A percentile compares a stretch with the other conserved stretches of the same genome.
Conservation (phyloP, 2,113 vertebrate species). For the Callipepla californica region DNA sequence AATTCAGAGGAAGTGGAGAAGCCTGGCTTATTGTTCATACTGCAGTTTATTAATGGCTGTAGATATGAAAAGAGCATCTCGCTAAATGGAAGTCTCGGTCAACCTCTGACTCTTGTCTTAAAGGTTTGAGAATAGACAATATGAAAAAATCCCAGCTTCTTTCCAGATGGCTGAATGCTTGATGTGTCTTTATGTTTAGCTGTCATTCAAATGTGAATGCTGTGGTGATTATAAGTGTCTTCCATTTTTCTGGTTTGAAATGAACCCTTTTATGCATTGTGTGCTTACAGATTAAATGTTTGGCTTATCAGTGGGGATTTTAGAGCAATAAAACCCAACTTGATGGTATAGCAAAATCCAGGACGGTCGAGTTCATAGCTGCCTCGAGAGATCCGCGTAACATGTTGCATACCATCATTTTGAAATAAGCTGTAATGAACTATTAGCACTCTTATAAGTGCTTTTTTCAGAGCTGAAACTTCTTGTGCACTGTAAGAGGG, state of each 20-base stretch:
- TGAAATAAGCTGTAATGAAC: not conserved
- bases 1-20: conserved; percentile 42
- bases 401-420: not conserved
- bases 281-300: conserved; percentile 78
- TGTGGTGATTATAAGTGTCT: conserved; percentile 79
- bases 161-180: conserved; percentile 82
- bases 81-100: conserved; percentile 77
- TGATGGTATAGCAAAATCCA: conserved; percentile 35
- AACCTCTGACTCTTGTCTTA: conserved; percentile 81
- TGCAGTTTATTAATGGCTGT: conserved; percentile 67
- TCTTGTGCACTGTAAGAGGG: not conserved
- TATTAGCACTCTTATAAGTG: not conserved
- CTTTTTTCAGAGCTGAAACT: not conserved
- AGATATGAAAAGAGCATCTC: conserved; percentile 78
- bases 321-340: conserved; percentile 48
- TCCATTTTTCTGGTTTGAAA: conserved; percentile 78
- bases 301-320: conserved; percentile 71
- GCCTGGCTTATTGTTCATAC: conserved; percentile 57
- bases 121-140: conserved; percentile 80
- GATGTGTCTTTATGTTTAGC: conserved; percentile 81
- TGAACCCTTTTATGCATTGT: conserved; percentile 78
- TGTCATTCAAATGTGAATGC: conserved; percentile 80
- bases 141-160: conserved; percentile 71
- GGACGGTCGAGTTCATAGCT: conserved; percentile 36
- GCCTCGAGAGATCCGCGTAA: not conserved